Percentiles rank a stretch among this genome's conserved stretches.
These are phyloP conservation scores for Phenganax subtilis DNA, from an alignment of 92 coral and sea anemone species.

Conservation along the genomic window DNA sequence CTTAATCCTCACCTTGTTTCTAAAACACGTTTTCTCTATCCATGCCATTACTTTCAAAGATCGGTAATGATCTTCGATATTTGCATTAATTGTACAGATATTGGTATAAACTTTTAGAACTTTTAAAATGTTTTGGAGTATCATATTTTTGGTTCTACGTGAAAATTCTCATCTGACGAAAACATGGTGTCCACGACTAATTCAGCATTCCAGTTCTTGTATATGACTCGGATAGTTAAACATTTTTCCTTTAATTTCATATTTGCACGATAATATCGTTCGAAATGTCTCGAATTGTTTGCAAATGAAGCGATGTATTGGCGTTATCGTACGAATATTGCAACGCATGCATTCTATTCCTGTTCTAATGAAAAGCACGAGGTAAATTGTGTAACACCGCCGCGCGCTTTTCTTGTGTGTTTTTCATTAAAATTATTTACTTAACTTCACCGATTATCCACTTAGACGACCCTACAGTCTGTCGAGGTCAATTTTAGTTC, in stretches of 20 bases:
- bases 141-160: neutral
- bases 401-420: constrained; percentile 57
- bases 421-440: constrained; percentile 96
- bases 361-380: constrained; percentile 32
- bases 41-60: too few species aligned
- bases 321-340: constrained; percentile 29
- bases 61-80: too few species aligned
- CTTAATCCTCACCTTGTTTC: neutral
- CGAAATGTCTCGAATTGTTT: constrained; percentile 25
- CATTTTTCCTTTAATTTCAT: neutral
- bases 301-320: constrained; percentile 29
- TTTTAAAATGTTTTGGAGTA: too few species aligned
- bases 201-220: too few species aligned
- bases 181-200: too few species aligned
- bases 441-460: constrained; percentile 57
- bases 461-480: constrained; percentile 36
- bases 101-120: too few species aligned
- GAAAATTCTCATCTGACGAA: neutral
- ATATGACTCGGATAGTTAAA: too few species aligned
- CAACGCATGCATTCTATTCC: constrained; percentile 9
- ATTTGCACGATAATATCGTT: neutral
- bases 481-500: neutral
- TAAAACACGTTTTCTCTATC: neutral
- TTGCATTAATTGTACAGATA: too few species aligned
- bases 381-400: constrained; percentile 34